Conservation (phyloP, 92 coral and sea anemone genomes). For the Paramuricea clavata region DNA sequence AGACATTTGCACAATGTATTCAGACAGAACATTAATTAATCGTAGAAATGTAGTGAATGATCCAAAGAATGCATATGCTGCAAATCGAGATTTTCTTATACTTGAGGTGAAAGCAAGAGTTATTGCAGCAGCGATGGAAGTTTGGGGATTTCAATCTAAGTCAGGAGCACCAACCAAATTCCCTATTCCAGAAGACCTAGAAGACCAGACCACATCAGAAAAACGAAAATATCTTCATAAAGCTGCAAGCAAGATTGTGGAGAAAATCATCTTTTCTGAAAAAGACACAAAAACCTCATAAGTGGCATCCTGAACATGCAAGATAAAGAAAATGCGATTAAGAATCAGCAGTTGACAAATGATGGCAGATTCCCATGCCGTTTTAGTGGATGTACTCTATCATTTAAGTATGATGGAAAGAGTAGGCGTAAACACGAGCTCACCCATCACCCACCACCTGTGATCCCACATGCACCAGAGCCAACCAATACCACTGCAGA, state of each 20-base stretch:
- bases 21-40: conserved; percentile 80
- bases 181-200: conserved; percentile 30
- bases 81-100: conserved; percentile 72
- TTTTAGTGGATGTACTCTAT: conserved; percentile 46
- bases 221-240: conserved; percentile 51
- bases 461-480: conserved; percentile 4
- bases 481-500: not conserved
- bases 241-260: conserved; percentile 59
- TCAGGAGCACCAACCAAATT: conserved; percentile 29
- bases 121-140: conserved; percentile 69
- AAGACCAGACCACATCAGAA: conserved; percentile 38
- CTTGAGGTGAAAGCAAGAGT: conserved; percentile 77
- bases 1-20: conserved; percentile 76
- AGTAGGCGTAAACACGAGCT: conserved; percentile 60
- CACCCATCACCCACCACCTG: conserved; percentile 58
- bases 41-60: conserved; percentile 76
- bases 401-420: conserved; percentile 68
- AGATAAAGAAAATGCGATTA: conserved; percentile 55
- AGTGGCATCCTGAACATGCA: conserved; percentile 50
- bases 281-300: conserved; percentile 40
- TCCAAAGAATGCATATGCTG: conserved; percentile 74
- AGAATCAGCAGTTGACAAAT: conserved; percentile 59
- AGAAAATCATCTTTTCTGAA: conserved; percentile 57
- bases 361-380: conserved; percentile 78
- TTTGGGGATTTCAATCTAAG: conserved; percentile 14